Evolutionary conservation across 2,888 invertebrate species (phyloP), one percentile per base, ranked within the genome.

Genomic region (Ophioninae sp.): DNA sequence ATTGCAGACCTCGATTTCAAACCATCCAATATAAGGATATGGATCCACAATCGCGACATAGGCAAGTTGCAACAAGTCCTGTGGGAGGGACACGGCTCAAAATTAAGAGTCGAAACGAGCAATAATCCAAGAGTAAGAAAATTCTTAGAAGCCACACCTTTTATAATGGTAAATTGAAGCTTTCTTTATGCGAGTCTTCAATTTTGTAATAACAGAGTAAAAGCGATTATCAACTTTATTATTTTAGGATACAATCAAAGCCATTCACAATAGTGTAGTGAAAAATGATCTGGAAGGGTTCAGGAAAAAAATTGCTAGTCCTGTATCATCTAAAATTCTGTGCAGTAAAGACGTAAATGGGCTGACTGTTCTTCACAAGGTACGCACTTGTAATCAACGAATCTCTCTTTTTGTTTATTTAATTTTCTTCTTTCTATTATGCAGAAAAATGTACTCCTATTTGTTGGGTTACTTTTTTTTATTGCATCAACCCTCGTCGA

Each of bases 21-120:
- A 89, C 95, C 96, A 81, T 97, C 98, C 87, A 98, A 97, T 91
- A 98, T 99, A 86, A 94, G 98, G 87, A 98, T 98, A 94, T 99
- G 98, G 98, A 97, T 98, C 89, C 97, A 98, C 93, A 98, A 98
- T 93, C 96, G 97, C 92, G 97, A 98, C 93, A 95, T 98, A 92
- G 95, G 95, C 73, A 96, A 97, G 88, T 94, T 98, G 88, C 97
- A 98, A 93, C 96, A 96, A 90, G 97, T 98, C 6, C 94, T 98
- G 75, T 97, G 98, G 97, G 97, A 97, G 90, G 98, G 98, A 0
- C 97, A 98, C 90, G 98, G 98, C 0, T 95, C 96, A 81, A 95
- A 97, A 87, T 94, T 98, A 69, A 94, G 97, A 83, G 96, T 96
- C 88, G 97, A 98, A 91, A 97, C 97, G 51, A 97, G 97, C 92